phyloP scores from a whole-genome alignment of 2,113 vertebrate species.

The Embiotoca jacksoni region DNA sequence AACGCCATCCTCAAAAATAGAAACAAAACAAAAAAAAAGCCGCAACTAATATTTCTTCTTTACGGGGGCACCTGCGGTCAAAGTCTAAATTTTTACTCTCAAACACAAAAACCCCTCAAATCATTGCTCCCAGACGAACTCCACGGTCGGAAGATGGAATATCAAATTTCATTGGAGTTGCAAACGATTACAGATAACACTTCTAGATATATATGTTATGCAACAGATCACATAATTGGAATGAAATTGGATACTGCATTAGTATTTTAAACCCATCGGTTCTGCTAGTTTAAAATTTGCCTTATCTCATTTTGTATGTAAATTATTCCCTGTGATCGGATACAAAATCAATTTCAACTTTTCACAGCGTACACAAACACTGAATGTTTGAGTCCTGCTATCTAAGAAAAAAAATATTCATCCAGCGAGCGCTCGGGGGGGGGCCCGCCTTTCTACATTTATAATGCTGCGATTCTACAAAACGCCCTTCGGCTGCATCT shows the following conservation, averaged over 20 bases:
- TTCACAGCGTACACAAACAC: not conserved
- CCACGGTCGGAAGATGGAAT: not conserved
- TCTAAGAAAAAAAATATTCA: not conserved
- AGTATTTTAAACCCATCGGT: conserved; percentile 3
- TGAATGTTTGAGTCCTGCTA: not conserved
- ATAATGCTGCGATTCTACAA: conserved; percentile 17
- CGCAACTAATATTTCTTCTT: conserved; percentile 40
- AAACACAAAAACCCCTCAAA: not conserved
- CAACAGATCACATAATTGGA: not conserved
- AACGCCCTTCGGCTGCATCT: not conserved
- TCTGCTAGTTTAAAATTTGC: not conserved
- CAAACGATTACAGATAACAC: not conserved
- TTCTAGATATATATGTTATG: not conserved
- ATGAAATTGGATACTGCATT: not conserved
- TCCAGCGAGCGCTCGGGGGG: not conserved
- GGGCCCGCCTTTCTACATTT: conserved; percentile 5
- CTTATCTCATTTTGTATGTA: conserved; percentile 6
- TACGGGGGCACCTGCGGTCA: conserved; percentile 39
- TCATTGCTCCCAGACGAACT: not conserved
- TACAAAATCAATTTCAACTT: conserved; percentile 1
- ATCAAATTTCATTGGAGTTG: not conserved
- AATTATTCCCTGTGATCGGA: conserved; percentile 1
- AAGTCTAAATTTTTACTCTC: conserved; percentile 8
- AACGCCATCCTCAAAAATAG: conserved; percentile 17
- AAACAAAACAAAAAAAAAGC: conserved; percentile 11